Evolutionary conservation across 2,888 invertebrate genomes (phyloP).

Genomic region (Stenolophus ochropezus): DNA sequence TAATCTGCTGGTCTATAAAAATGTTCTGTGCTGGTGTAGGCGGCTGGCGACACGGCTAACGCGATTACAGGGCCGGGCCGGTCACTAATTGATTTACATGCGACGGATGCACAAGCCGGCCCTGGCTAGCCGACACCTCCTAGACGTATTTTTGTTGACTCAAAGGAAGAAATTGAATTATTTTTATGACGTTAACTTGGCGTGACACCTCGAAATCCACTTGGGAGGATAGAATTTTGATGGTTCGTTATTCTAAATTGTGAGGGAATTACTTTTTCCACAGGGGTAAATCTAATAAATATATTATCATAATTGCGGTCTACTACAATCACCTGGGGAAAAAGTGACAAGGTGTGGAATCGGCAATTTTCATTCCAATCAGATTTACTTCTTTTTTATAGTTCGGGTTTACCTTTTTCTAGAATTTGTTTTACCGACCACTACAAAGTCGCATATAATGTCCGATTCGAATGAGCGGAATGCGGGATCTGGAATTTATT

Average conservation of each 20-base stretch:
- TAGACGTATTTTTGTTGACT: constrained; percentile 31
- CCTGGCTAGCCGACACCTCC: neutral
- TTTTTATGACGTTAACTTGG: constrained; percentile 15
- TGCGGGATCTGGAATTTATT: no score
- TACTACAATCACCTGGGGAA: neutral
- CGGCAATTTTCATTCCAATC: no score
- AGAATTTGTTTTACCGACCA: no score
- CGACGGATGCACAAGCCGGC: neutral
- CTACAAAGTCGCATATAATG: no score
- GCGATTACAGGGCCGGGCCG: constrained; percentile 21
- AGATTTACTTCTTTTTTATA: no score
- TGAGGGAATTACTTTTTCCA: neutral
- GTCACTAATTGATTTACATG: constrained; percentile 36
- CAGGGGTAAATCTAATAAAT: neutral
- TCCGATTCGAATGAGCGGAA: no score
- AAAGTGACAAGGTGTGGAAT: neutral
- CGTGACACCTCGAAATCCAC: constrained; percentile 10
- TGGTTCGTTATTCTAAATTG: constrained; percentile 6
- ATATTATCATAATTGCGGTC: neutral
- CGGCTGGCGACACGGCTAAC: neutral
- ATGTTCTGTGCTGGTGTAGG: no score
- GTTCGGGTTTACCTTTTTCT: no score
- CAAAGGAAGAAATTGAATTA: constrained; percentile 19
- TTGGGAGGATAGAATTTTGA: constrained; percentile 2
- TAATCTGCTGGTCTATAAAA: no score